Conservation (phyloP, 2,888 invertebrate species). For the Andricus quercusramuli region DNA sequence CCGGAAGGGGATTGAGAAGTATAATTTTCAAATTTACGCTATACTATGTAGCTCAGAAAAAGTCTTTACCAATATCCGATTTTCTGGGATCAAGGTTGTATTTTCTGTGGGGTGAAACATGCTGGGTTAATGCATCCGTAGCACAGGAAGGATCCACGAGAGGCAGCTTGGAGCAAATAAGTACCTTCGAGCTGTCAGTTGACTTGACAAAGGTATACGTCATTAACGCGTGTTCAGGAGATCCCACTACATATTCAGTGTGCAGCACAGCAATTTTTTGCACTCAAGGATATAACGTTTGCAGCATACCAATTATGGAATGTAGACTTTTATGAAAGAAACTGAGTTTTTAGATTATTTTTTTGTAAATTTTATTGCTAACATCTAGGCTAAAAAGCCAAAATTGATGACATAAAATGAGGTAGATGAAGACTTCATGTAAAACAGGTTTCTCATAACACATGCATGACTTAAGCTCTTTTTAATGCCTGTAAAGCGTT, state of each 20-base stretch:
- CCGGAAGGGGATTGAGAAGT: background rate
- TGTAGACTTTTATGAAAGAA: background rate
- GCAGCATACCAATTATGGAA: background rate
- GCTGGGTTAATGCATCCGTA: slow-evolving; percentile 9
- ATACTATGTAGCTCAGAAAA: slow-evolving; percentile 42
- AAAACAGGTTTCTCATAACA: background rate
- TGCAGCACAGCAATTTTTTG: background rate
- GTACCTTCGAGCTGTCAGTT: slow-evolving; percentile 57
- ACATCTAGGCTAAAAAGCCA: background rate
- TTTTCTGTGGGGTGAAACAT: slow-evolving; percentile 3
- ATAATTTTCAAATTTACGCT: slow-evolving; percentile 61
- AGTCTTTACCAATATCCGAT: slow-evolving; percentile 47
- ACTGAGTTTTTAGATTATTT: too few relatives aligned
- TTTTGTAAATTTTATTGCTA: background rate
- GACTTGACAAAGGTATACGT: slow-evolving; percentile 54
- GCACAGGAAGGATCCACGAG: slow-evolving; percentile 13
- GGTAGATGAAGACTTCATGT: background rate
- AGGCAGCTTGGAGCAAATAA: slow-evolving; percentile 52
- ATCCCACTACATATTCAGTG: slow-evolving; percentile 18
- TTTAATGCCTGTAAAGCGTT: too few relatives aligned
- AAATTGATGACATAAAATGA: background rate
- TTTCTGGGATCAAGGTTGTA: slow-evolving; percentile 25
- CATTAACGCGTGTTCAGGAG: slow-evolving; percentile 50
- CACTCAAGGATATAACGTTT: too few relatives aligned
- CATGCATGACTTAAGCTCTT: too few relatives aligned